Base-by-base conservation (phyloP, 1,140 invertebrate species). In the Schlechtendalia chinensis region DNA sequence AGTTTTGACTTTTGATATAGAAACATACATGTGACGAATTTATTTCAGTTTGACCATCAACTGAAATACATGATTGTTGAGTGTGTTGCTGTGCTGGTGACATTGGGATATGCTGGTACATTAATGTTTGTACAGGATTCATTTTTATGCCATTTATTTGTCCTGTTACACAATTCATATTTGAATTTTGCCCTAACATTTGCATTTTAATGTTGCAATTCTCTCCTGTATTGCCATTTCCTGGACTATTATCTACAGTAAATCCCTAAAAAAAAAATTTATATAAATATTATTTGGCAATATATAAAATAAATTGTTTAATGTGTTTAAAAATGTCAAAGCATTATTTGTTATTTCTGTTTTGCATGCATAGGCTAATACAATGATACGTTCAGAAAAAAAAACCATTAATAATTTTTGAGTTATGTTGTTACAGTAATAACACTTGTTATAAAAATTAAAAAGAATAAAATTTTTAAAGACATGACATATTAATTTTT, bases 171-270 rank as follows among this genome's bases (percentile, higher is more conserved):
- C 58, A 79, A 50, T 79, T 79, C 22, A 61, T 61, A 63, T 63
- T 79, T 61, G 56, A 50, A 61, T 61, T 61, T 63, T 27, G 58
- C 17, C 17, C 22, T 47, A 61, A 61, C 24, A 61, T 59, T 59
- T 63, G 75, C 58, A 79, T 79, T 27, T 79, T 63, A 29, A 50
- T 61, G 24, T 45, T 61, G 58, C 39, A 61, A 22, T 45, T 79
- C 1, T 79, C 75, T 29, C 29, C 75, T 24, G 39, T 12, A 59
- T 79, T 79, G 16, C 58, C 53, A 84, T 85, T 85, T 84, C 85
- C 87, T 83, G 86, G 86, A 85, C 86, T 89, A 84, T 89, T 90
- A 83, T 92, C 91, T 85, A 91, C 82, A 82, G 87, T 86, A 82
- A 90, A 86, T 82, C 88, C 88, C 89, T 90, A 86, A 85, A 85